phyloP scores from a whole-genome alignment of 2,888 invertebrate genomes.

The Thalpophila matura region DNA sequence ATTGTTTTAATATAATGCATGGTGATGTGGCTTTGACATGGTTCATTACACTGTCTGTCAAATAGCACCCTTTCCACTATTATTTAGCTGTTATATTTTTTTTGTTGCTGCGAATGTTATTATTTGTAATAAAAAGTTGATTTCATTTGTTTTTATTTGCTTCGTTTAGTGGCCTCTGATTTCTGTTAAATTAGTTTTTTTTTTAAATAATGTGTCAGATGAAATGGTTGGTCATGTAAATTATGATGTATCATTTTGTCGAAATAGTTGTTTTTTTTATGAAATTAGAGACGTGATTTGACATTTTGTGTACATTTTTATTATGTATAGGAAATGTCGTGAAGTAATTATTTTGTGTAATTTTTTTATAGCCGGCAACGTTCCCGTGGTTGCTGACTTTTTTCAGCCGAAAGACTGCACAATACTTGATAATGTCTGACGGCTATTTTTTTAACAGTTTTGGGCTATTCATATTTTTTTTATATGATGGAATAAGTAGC shows the following conservation, averaged over 20 bases:
- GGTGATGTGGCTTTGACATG: slow-evolving; percentile 61
- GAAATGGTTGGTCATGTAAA: background rate
- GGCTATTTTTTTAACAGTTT: slow-evolving; percentile 32
- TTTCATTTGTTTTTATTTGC: slow-evolving; percentile 13
- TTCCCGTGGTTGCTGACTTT: slow-evolving; percentile 55
- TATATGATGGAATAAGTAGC: slow-evolving; percentile 30
- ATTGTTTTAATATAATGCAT: slow-evolving; percentile 40
- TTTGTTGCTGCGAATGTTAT: slow-evolving; percentile 44
- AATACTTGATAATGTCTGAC: slow-evolving; percentile 47
- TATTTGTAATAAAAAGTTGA: slow-evolving; percentile 29
- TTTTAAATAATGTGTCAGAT: slow-evolving; percentile 14
- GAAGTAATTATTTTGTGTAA: slow-evolving; percentile 36
- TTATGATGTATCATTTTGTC: slow-evolving; percentile 2
- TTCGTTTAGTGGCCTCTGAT: slow-evolving; percentile 23
- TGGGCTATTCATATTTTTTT: slow-evolving; percentile 31
- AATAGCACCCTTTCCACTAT: slow-evolving; percentile 67
- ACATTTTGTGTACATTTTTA: slow-evolving; percentile 37
- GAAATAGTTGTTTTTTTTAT: slow-evolving; percentile 23
- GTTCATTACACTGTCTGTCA: slow-evolving; percentile 62
- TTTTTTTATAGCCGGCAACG: slow-evolving; percentile 62
- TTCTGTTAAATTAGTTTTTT: slow-evolving; percentile 7
- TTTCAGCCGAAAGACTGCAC: slow-evolving; percentile 43
- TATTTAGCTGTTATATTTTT: slow-evolving; percentile 86
- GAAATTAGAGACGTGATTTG: slow-evolving; percentile 26
- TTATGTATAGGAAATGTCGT: slow-evolving; percentile 54